Evolutionary conservation across 2,888 invertebrate genomes (phyloP).

Genomic region (Bombylius discolor): DNA sequence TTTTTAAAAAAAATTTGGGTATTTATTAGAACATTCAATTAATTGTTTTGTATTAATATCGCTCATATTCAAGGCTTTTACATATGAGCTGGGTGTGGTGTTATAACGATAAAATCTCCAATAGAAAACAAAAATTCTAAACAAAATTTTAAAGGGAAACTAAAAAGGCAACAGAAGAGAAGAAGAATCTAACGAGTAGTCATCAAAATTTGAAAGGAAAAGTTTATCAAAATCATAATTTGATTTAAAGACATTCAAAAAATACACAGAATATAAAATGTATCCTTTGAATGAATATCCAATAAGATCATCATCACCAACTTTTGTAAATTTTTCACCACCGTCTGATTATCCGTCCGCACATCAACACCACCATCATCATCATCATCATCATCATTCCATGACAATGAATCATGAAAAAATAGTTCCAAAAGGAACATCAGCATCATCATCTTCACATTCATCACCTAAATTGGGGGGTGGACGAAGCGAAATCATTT

Average conservation of each 20-base stretch:
- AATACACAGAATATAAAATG: slow-evolving; percentile 15
- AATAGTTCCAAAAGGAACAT: slow-evolving; percentile 1
- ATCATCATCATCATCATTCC: slow-evolving; percentile 18
- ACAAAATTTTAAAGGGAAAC: no score
- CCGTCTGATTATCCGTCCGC: slow-evolving; percentile 58
- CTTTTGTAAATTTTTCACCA: slow-evolving; percentile 59
- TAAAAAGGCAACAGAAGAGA: no score
- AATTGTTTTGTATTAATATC: no score
- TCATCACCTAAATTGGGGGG: slow-evolving; percentile 18
- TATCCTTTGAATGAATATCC: slow-evolving; percentile 30
- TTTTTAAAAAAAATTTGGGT: no score
- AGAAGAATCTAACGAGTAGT: no score
- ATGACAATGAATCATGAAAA: slow-evolving; percentile 22
- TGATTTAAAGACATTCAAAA: not conserved
- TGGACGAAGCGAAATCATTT: slow-evolving; percentile 29
- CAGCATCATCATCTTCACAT: slow-evolving; percentile 19
- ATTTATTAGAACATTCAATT: no score
- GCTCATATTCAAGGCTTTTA: no score
- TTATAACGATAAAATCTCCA: no score
- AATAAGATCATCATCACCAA: slow-evolving; percentile 31
- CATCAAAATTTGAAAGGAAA: no score
- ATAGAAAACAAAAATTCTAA: no score
- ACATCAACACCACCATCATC: slow-evolving; percentile 7
- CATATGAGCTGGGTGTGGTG: no score
- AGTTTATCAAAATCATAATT: no score